These are phyloP conservation scores for Premnoplex brunnescens DNA, from an alignment of 2,797 vertebrate genomes.

Conservation along the genomic window DNA sequence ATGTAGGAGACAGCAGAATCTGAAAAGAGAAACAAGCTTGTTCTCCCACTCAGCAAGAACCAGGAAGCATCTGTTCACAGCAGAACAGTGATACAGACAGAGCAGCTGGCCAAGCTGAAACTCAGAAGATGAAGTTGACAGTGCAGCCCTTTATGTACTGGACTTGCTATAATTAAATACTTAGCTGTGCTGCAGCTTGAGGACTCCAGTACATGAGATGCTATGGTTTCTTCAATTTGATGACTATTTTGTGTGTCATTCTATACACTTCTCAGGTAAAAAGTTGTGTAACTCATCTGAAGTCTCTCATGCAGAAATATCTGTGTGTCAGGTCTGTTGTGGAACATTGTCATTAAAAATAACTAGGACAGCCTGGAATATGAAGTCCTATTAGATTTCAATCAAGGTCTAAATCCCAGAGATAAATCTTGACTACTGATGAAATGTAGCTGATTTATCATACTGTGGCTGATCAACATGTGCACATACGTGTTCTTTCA, in stretches of 20 bases:
- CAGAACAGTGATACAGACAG: not conserved
- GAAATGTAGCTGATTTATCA: not conserved
- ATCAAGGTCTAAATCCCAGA: not conserved
- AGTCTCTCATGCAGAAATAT: not conserved
- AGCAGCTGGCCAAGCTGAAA: not conserved
- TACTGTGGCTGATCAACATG: not conserved
- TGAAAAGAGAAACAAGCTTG: not conserved
- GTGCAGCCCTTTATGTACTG: not conserved
- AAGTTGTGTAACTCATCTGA: not conserved
- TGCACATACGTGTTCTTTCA: not conserved
- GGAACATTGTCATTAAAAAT: not conserved
- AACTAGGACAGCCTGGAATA: not conserved
- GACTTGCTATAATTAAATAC: constrained; percentile 24
- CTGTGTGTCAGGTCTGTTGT: not conserved
- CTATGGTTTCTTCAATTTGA: not conserved
- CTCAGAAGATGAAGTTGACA: not conserved
- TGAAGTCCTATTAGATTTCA: not conserved
- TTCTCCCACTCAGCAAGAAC: not conserved
- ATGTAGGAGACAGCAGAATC: not conserved
- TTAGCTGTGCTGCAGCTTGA: not conserved
- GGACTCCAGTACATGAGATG: not conserved
- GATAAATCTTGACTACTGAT: not conserved
- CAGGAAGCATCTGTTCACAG: not conserved
- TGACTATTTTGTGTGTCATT: not conserved
- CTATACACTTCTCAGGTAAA: not conserved